Percentiles rank a stretch among this genome's conserved stretches.
Conservation (phyloP, 1,140 invertebrate genomes). For the Formica selysi region DNA sequence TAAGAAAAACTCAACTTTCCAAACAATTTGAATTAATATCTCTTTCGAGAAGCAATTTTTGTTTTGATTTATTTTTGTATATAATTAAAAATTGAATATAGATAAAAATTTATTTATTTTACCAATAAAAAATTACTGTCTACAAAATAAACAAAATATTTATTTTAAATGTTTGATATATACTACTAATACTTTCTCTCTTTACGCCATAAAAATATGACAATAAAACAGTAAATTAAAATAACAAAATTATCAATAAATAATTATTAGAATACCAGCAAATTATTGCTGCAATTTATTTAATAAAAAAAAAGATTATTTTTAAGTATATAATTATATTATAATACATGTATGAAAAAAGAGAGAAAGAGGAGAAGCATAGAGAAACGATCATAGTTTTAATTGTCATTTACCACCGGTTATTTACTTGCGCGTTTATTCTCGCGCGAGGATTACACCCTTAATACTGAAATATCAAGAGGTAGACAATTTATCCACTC, state of each 20-base stretch:
- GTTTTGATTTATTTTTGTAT: conserved; percentile 10
- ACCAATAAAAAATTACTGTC: background rate
- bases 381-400: too few species aligned
- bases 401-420: background rate
- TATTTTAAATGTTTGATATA: background rate
- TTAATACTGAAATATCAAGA: conserved; percentile 18
- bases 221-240: background rate
- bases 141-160: background rate
- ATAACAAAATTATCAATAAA: background rate
- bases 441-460: background rate
- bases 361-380: too few species aligned
- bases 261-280: background rate
- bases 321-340: conserved; percentile 10
- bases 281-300: background rate
- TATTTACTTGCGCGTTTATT: conserved; percentile 34
- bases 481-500: conserved; percentile 48
- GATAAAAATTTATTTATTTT: background rate
- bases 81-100: background rate
- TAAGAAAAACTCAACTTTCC: background rate
- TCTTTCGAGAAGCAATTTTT: background rate
- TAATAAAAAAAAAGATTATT: background rate
- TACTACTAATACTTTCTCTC: background rate
- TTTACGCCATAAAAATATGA: background rate
- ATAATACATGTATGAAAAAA: background rate
- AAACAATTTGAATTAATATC: conserved; percentile 3